Conservation (phyloP, 2,888 invertebrate genomes). For the Drosophila melanocephala region DNA sequence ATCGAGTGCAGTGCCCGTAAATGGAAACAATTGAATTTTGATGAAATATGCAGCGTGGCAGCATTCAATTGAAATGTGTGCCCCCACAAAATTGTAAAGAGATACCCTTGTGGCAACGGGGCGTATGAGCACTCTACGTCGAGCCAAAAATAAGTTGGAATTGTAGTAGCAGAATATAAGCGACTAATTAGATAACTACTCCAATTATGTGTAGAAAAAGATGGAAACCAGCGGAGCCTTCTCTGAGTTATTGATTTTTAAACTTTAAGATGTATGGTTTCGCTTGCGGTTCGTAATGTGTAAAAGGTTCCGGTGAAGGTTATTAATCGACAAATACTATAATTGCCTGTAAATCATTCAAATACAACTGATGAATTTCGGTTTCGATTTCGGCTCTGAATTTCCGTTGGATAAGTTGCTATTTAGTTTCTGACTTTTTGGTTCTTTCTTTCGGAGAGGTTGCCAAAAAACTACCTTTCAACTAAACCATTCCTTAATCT, state of each 20-base stretch:
- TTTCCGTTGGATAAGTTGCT: too few species aligned
- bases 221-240: neutral
- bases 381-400: neutral
- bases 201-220: neutral
- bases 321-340: too few species aligned
- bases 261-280: too few species aligned
- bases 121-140: neutral
- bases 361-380: neutral
- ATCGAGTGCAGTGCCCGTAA: conserved; percentile 57
- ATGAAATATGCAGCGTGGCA: conserved; percentile 62
- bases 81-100: neutral
- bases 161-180: neutral
- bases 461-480: too few species aligned
- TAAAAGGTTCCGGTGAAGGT: too few species aligned
- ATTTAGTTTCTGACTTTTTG: too few species aligned
- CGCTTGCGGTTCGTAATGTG: too few species aligned
- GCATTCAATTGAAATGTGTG: conserved; percentile 55
- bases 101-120: neutral
- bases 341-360: too few species aligned
- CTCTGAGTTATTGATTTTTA: neutral
- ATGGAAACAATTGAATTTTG: conserved; percentile 78
- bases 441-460: too few species aligned
- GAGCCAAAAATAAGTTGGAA: neutral
- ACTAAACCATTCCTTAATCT: too few species aligned
- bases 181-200: neutral